Conservation (phyloP, 2,113 vertebrate genomes). For the Phocoena sinus region DNA sequence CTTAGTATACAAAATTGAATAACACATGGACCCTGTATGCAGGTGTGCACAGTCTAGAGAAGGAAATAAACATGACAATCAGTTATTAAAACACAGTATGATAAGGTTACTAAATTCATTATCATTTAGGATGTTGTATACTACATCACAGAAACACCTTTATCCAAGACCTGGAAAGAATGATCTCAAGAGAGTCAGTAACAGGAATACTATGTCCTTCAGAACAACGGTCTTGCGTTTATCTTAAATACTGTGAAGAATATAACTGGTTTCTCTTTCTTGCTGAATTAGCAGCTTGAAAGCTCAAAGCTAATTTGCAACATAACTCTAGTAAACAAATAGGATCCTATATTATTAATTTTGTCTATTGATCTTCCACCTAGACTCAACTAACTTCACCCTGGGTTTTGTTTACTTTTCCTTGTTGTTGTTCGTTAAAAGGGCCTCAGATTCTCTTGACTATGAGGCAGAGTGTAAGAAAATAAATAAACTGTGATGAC, state of each 20-base stretch:
- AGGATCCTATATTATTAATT: background rate
- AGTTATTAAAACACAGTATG: background rate
- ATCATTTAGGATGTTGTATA: background rate
- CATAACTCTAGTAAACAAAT: background rate
- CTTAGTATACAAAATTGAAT: background rate
- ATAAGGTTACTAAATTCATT: background rate
- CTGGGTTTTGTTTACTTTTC: conserved; percentile 4
- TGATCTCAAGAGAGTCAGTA: background rate
- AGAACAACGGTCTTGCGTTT: background rate
- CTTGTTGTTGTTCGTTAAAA: background rate
- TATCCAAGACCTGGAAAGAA: background rate
- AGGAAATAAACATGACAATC: background rate
- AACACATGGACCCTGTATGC: background rate
- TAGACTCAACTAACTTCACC: background rate
- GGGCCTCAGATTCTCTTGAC: background rate
- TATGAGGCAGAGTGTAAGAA: background rate
- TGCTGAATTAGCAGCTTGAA: background rate
- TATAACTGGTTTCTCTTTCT: background rate
- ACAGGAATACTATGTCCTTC: background rate
- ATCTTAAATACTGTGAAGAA: background rate
- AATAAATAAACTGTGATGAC: background rate
- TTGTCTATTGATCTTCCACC: background rate
- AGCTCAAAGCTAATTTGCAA: background rate
- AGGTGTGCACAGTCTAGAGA: background rate
- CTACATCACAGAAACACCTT: background rate